Conservation (phyloP, 2,113 vertebrate genomes). For the Nyctereutes procyonoides region DNA sequence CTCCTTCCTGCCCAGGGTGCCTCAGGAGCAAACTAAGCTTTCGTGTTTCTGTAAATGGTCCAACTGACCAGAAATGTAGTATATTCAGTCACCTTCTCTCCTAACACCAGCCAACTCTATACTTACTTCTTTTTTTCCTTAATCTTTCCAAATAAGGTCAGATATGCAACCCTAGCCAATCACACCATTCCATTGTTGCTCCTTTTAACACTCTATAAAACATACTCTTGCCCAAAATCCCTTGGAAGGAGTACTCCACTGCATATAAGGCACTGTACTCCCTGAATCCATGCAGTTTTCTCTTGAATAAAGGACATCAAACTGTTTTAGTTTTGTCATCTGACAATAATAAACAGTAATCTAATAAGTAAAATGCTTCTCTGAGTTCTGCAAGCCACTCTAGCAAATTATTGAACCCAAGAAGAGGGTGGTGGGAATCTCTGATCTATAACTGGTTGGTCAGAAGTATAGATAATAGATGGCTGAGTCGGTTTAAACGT, state of each 20-base stretch:
- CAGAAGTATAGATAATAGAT: neutral
- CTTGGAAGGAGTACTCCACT: neutral
- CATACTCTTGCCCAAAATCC: neutral
- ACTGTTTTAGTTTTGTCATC: neutral
- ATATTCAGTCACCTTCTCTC: neutral
- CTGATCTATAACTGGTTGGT: neutral
- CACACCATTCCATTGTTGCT: neutral
- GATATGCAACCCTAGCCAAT: neutral
- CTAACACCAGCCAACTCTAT: neutral
- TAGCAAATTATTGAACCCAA: neutral
- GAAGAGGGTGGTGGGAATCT: neutral
- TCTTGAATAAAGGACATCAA: neutral
- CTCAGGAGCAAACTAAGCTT: neutral
- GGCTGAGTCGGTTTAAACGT: neutral
- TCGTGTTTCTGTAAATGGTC: neutral
- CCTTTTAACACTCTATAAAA: neutral
- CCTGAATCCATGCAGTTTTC: neutral
- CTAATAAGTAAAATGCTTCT: neutral
- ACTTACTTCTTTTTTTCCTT: neutral
- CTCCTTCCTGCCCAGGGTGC: neutral
- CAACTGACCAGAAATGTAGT: neutral
- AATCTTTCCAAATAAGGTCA: neutral
- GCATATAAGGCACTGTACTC: neutral
- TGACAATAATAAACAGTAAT: neutral
- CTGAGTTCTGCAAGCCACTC: neutral